Evolutionary conservation across 2,888 invertebrate species (phyloP).

Genomic region (Leucophenga maculata): DNA sequence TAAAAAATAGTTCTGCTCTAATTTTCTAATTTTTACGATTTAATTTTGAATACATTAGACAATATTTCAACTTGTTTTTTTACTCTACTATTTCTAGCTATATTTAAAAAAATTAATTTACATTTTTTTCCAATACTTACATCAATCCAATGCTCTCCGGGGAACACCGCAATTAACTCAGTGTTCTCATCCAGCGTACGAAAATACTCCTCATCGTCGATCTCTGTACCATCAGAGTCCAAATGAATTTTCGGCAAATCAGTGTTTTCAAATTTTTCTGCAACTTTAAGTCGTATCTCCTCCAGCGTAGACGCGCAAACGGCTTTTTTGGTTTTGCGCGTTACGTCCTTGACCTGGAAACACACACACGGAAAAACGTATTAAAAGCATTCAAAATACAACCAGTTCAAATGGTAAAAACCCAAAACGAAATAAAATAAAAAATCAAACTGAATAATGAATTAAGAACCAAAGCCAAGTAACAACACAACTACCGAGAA

Average conservation of each 20-base stretch:
- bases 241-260: slow-evolving; percentile 84
- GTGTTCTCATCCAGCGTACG: slow-evolving; percentile 91
- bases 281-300: slow-evolving; percentile 83
- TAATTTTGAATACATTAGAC: too few species aligned
- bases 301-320: slow-evolving; percentile 85
- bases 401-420: too few species aligned
- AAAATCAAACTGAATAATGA: slow-evolving; percentile 15
- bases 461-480: slow-evolving; percentile 3
- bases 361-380: not conserved
- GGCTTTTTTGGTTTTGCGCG: slow-evolving; percentile 86
- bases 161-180: slow-evolving; percentile 85
- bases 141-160: slow-evolving; percentile 82
- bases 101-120: too few species aligned
- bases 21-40: too few species aligned
- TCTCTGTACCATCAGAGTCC: slow-evolving; percentile 94
- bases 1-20: slow-evolving; percentile 28
- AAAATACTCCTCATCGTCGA: slow-evolving; percentile 96
- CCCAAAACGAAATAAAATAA: not conserved
- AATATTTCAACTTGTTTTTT: too few species aligned
- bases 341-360: slow-evolving; percentile 76
- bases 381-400: not conserved
- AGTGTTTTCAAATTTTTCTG: slow-evolving; percentile 80
- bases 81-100: too few species aligned
- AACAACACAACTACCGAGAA: not conserved
- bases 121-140: slow-evolving; percentile 54